A percentile compares a stretch with the other conserved stretches of the same genome.
Evolutionary conservation across 2,113 vertebrate genomes (phyloP).

Genomic region (Hemiprocne comata): DNA sequence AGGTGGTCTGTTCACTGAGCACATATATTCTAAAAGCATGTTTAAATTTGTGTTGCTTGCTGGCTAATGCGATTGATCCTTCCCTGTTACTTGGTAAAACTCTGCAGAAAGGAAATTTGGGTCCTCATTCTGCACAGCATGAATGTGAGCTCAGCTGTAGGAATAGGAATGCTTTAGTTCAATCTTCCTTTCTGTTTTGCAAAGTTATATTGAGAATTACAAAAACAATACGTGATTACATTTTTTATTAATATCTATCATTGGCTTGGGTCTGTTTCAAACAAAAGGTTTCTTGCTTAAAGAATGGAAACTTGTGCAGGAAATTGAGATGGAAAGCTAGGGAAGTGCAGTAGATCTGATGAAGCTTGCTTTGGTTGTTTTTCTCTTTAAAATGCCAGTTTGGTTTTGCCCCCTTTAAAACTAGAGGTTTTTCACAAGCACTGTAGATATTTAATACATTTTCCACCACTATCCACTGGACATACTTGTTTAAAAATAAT

Average conservation of each 20-base stretch:
- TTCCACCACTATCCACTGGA: neutral
- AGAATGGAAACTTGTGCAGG: neutral
- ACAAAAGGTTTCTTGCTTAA: neutral
- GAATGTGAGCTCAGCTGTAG: neutral
- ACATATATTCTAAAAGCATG: neutral
- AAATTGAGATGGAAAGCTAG: neutral
- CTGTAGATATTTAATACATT: neutral
- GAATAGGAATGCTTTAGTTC: neutral
- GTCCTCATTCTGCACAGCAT: neutral
- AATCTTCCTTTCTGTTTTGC: neutral
- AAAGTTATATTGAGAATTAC: neutral
- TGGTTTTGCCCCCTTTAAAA: neutral
- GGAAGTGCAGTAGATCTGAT: neutral
- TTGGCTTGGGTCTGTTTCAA: neutral
- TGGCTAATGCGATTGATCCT: neutral
- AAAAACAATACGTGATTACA: neutral
- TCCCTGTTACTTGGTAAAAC: neutral
- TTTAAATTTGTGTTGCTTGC: neutral
- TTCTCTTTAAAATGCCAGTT: neutral
- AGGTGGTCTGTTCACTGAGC: accelerated
- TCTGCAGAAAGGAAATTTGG: neutral
- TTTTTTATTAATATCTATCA: neutral
- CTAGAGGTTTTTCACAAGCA: neutral
- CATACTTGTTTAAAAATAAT: neutral
- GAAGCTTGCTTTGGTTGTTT: neutral